Percentiles rank a stretch among this genome's conserved stretches.
These are phyloP conservation scores for Platichthys flesus DNA, from an alignment of 2,113 vertebrate genomes.

Conservation along the genomic window DNA sequence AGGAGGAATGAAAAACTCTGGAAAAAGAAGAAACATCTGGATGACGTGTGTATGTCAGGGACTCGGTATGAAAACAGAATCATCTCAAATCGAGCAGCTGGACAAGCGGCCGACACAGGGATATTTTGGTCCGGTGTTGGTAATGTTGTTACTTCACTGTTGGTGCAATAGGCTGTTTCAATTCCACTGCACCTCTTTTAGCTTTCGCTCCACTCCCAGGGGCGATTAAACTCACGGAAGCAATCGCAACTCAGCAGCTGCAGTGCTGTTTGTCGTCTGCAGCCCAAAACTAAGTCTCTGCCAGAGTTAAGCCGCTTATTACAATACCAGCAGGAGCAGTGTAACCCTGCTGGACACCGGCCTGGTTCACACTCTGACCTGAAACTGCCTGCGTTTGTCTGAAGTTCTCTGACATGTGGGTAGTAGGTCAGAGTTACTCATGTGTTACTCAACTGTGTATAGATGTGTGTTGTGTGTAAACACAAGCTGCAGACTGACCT, in stretches of 20 bases:
- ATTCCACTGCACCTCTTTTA: slow-evolving; percentile 59
- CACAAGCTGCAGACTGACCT: slow-evolving; percentile 80
- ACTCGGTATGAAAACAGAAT: background rate
- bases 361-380: background rate
- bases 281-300: slow-evolving; percentile 39
- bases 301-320: slow-evolving; percentile 69
- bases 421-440: background rate
- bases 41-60: background rate
- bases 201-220: slow-evolving; percentile 53
- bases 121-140: background rate
- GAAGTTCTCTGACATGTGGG: background rate
- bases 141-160: slow-evolving; percentile 36
- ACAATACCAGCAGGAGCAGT: slow-evolving; percentile 28
- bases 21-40: background rate
- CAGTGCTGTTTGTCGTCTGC: slow-evolving; percentile 43
- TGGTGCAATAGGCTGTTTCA: slow-evolving; percentile 45
- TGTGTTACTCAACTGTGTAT: background rate
- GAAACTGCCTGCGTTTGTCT: slow-evolving; percentile 9
- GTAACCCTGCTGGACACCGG: background rate
- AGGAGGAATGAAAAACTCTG: slow-evolving; percentile 17
- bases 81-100: background rate
- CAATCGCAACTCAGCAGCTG: slow-evolving; percentile 42
- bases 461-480: background rate
- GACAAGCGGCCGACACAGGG: no score
- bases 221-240: slow-evolving; percentile 57